Base-by-base conservation (phyloP, 2,888 invertebrate species). In the Rotaria macrura region DNA sequence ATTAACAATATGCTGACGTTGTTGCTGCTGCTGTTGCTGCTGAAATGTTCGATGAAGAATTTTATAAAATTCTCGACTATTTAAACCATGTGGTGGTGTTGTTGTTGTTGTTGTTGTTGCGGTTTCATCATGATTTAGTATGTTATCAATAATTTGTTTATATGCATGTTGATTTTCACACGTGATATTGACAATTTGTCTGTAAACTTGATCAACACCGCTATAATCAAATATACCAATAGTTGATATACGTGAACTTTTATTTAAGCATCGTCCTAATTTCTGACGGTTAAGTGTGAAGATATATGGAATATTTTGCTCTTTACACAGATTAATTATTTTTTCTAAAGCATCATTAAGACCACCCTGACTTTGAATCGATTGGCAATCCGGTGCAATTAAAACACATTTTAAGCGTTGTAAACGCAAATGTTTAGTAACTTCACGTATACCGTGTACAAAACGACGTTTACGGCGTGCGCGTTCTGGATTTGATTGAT, bases 371-470 rank as follows among this genome's bases (percentile, higher is more conserved):
- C 91, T 91, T 87, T 91, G 89, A 84, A 91, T 91, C 88, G 90
- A 90, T 88, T 94, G 93, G 88, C 94, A 91, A 89, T 94, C 93
- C 5, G 93, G 93, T 17, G 94, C 93, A 84, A 94, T 91, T 14
- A 94, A 90, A 14, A 94, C 90, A 87, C 93, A 89, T 88, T 93
- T 93, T 0, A 93, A 90, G 89, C 93, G 93, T 86, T 92, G 92
- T 47, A 93, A 89, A 83, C 91, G 91, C n/a, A 94, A 89, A 88
- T 92, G 92, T 87, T 92, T 93, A 83, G 92, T 91, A 0, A 93
- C 92, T 89, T 94, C 93, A 83, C 93, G 92, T 84, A 94, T 92
- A 17, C 94, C 94, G 84, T 93, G 90, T 1, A 94, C 79, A 10
- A n/a, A 79, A 40, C 79, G 79, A 43, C 79, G 79, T 79, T 79